Evolutionary conservation across 1,140 invertebrate genomes (phyloP), one percentile per base, ranked within the genome.

Genomic region (Danaus melanippus): DNA sequence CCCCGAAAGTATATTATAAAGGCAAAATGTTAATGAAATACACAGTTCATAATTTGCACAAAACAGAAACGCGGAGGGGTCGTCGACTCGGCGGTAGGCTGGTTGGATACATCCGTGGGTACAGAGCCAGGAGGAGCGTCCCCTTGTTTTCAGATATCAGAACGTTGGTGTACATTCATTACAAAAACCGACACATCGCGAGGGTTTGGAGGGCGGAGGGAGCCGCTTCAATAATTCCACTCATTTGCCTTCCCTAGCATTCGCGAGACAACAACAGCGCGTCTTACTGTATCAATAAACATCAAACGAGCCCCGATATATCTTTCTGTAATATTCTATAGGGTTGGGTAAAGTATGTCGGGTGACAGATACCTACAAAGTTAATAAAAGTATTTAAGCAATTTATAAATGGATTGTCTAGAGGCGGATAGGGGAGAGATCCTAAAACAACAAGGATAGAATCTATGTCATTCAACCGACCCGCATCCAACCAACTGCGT

Each of bases 261-360:
- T 55, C 56, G 69, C 71, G 68, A 79, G 70, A 83, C 78, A 80
- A 81, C 79, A 67, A 72, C 60, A 66, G 73, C 77, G 68, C 67
- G 69, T 62, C 78, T 83, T 80, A 83, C 82, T 72, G 82, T 82
- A 85, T 85, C 82, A 85, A 85, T 85, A 79, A 85, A 85, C 79
- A 83, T 85, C 79, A 85, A 85, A 85, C 78, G 77, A 67, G 69
- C 69, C 64, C 73, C 67, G 61, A 66, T 73, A 65, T 74, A 75
- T 76, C 69, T 72, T 65, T 74, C 72, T 64, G 73, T 58, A 65
- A 64, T 63, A 50, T 42, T 55, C 64, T 59, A 41, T 77, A 84
- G 82, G 82, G 82, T 74, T 76, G 70, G 11, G 32, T 40, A 50
- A 41, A 7, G 12, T 6, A 9, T 7, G 10, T 9, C 32, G 21